Conservation (phyloP, 2,113 vertebrate species). For the Hoplias malabaricus region DNA sequence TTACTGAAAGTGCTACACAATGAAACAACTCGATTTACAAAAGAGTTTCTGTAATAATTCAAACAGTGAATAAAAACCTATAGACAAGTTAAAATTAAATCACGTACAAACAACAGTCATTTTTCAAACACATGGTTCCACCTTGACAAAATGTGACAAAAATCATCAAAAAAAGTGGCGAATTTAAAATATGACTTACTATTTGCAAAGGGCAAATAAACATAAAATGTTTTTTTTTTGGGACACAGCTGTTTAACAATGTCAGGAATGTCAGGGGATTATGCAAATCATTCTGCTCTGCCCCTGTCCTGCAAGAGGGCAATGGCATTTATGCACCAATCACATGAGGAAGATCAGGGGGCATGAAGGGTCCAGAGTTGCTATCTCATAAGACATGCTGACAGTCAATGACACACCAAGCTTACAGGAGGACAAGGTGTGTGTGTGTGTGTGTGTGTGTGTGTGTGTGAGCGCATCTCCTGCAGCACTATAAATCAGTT, state of each 20-base stretch:
- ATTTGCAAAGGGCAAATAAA: neutral
- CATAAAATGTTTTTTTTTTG: no score
- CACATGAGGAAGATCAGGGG: neutral
- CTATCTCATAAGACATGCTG: neutral
- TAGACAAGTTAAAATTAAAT: no score
- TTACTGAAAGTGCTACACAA: no score
- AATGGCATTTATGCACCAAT: neutral
- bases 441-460: neutral
- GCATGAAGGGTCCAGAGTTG: neutral
- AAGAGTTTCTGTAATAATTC: no score
- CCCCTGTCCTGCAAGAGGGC: neutral
- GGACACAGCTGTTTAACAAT: neutral
- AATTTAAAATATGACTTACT: no score
- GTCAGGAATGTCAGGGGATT: neutral
- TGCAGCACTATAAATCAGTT: conserved; percentile 4
- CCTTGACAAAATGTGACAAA: no score
- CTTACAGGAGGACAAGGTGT: neutral
- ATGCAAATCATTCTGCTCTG: neutral
- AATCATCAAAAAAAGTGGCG: no score
- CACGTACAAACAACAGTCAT: no score
- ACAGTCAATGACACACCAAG: conserved; percentile 10
- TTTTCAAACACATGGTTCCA: no score
- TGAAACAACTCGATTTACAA: no score
- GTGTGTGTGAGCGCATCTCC: neutral
- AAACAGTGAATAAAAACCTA: no score